Conservation (phyloP, 2,888 invertebrate genomes). For the Margaritifera margaritifera region DNA sequence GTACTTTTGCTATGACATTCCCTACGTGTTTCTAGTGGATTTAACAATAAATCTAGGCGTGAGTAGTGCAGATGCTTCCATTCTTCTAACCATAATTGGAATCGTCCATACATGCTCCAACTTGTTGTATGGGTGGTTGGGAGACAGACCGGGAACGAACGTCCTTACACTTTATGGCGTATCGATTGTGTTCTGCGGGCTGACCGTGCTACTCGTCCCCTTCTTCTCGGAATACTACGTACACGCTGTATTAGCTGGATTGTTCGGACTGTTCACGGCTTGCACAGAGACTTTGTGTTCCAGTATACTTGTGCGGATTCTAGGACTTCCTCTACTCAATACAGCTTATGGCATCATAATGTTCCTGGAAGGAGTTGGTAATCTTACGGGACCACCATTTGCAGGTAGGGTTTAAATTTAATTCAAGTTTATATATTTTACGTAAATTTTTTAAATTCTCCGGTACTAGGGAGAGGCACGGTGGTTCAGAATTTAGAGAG, state of each 20-base stretch:
- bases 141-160: slow-evolving; percentile 86
- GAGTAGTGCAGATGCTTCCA: slow-evolving; percentile 75
- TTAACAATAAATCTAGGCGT: slow-evolving; percentile 79
- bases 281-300: slow-evolving; percentile 90
- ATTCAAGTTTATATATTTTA: slow-evolving; percentile 1
- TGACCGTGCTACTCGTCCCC: slow-evolving; percentile 57
- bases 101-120: slow-evolving; percentile 86
- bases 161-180: slow-evolving; percentile 86
- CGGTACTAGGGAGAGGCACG: no score
- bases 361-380: slow-evolving; percentile 90
- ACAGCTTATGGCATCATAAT: slow-evolving; percentile 90
- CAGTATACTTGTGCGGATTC: slow-evolving; percentile 89
- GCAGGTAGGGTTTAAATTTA: slow-evolving; percentile 79
- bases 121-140: slow-evolving; percentile 85
- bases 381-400: slow-evolving; percentile 89
- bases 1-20: slow-evolving; percentile 91
- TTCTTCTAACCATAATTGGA: slow-evolving; percentile 84
- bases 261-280: slow-evolving; percentile 89
- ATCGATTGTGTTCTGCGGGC: slow-evolving; percentile 78
- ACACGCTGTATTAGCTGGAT: slow-evolving; percentile 41
- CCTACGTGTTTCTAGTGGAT: slow-evolving; percentile 93
- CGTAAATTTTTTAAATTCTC: no score
- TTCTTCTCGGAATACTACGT: slow-evolving; percentile 36
- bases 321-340: slow-evolving; percentile 90
- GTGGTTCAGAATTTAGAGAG: no score